These are phyloP conservation scores for Strigops habroptila DNA, from an alignment of 2,113 vertebrate genomes.

Conservation along the genomic window DNA sequence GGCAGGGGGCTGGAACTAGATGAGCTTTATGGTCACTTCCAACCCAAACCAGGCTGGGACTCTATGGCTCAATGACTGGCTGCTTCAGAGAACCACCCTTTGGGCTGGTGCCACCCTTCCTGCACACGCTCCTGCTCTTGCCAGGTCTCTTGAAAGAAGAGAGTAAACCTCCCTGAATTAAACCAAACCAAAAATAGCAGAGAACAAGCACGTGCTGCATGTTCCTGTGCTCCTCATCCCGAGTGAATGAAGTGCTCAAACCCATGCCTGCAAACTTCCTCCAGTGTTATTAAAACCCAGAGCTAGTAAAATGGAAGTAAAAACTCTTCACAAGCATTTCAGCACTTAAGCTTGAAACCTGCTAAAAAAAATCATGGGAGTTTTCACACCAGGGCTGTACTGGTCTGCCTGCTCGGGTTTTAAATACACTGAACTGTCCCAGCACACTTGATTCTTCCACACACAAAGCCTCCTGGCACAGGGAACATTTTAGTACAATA, in stretches of 20 bases:
- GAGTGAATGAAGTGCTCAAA: neutral
- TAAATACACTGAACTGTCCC: neutral
- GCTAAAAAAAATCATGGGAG: neutral
- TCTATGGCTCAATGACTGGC: too few relatives aligned
- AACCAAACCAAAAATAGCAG: neutral
- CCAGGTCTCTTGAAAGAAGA: neutral
- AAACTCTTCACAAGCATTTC: neutral
- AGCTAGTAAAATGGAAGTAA: neutral
- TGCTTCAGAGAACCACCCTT: neutral
- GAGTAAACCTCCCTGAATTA: neutral
- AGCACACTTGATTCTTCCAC: neutral
- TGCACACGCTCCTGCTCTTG: neutral
- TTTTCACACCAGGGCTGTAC: neutral
- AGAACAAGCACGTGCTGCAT: fast-evolving
- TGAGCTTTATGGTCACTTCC: neutral
- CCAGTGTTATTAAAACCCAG: neutral
- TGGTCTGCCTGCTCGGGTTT: neutral
- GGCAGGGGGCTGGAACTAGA: neutral
- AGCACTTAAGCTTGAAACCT: neutral
- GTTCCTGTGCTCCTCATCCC: neutral
- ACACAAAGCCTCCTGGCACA: neutral
- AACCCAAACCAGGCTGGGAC: neutral
- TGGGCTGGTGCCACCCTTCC: neutral
- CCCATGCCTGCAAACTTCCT: neutral
- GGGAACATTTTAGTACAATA: too few relatives aligned